Conservation (phyloP, 2,113 vertebrate species). For the Grammomys surdaster region DNA sequence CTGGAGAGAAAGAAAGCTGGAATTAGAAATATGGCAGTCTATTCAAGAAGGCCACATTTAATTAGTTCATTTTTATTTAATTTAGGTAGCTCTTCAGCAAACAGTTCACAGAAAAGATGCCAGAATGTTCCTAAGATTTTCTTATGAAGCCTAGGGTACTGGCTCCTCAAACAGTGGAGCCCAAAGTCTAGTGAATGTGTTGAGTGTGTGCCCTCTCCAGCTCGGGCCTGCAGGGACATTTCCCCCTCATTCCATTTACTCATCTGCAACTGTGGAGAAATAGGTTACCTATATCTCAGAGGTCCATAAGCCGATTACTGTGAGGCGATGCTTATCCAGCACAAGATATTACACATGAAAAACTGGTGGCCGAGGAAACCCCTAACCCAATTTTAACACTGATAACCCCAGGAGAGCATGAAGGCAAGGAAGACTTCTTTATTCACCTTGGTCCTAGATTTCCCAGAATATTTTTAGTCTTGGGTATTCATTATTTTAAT, state of each 20-base stretch:
- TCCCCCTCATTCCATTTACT: background rate
- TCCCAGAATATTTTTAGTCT: background rate
- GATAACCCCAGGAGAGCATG: background rate
- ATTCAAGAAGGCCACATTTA: conserved; percentile 60
- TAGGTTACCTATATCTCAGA: conserved; percentile 15
- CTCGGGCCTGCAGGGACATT: background rate
- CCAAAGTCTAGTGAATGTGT: background rate
- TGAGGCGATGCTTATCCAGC: background rate
- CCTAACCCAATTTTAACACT: background rate
- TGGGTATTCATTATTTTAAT: background rate
- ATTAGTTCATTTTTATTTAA: conserved; percentile 67
- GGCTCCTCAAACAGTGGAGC: background rate
- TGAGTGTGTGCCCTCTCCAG: background rate
- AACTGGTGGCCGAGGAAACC: background rate
- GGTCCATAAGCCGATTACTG: background rate
- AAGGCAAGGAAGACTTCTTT: background rate
- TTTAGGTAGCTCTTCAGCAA: conserved; percentile 36
- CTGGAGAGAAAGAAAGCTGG: conserved; percentile 43
- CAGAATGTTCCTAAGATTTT: background rate
- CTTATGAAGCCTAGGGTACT: accelerated
- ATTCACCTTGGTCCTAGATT: background rate
- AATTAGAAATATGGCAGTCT: conserved; percentile 63
- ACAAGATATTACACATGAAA: background rate
- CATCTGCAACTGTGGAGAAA: background rate
- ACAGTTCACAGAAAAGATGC: background rate